Evolutionary conservation across 2,113 vertebrate species (phyloP), one percentile per base, ranked within the genome.

Genomic region (Rhodinocichla rosea): DNA sequence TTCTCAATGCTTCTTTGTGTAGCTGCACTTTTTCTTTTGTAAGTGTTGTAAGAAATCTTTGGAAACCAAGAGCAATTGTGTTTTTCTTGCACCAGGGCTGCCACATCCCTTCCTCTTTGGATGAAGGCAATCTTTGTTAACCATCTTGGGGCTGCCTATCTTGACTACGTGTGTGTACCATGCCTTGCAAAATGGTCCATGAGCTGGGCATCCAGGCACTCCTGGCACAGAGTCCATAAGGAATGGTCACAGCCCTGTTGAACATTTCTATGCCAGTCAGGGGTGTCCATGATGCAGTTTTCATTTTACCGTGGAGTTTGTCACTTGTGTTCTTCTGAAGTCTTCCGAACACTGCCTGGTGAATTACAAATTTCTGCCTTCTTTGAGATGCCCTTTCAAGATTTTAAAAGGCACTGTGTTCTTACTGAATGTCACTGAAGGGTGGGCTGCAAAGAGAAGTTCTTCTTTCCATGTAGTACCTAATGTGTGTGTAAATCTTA

Each of bases 1-100:
- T 93, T 65, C 73, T 83, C 60, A 94, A 42, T 88, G 60, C 69
- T 89, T 74, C 90, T 93, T 92, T 97, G 79, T 95, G 83, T 78
- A 64, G 92, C 76, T 86, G 40, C 15, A 2, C 82, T 95, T 96
- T 70, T 90, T 67, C 89, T 90, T 75, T 75, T 70, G 3, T 69
- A 73, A 89, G 62, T 33, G 11, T 52, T 64, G 32, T 56, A 71
- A 86, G 64, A 81, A 85, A 37, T 15, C 37, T 70, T 86, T 81
- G 73, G 52, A 85, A 85, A 74, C 64, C 35, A 17, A 57, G 47
- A 78, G 40, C 20, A 77, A 49, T 33, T 90, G 73, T 74, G 56
- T 35, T 81, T 86, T 52, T 70, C 60, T 91, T 81, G 64, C 82
- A 49, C 26, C 24, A 35, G 49, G 32, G 28, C 68, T 92, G 55